Evolutionary conservation across 2,888 invertebrate genomes (phyloP), one percentile per base, ranked within the genome.

Genomic region (Linhomoeus sp.): DNA sequence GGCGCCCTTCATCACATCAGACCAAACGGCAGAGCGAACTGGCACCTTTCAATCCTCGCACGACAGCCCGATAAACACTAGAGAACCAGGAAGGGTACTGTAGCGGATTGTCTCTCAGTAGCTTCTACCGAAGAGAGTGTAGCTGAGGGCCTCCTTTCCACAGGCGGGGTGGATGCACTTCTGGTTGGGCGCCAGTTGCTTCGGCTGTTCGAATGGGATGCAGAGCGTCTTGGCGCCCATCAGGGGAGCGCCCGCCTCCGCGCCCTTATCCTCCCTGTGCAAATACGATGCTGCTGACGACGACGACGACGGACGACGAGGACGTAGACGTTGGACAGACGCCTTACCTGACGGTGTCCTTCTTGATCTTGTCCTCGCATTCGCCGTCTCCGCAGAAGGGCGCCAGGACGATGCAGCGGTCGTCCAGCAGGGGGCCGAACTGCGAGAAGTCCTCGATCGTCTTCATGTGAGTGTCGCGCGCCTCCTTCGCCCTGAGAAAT

Each of bases 161-260:
- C 97, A 99, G 46, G 70, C 72, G 0, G 87, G 85, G 68, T 86
- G 77, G 57, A 99, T 80, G 67, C 97, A 97, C 56, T 76, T 78
- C 2, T 66, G 64, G 14, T 71, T 63, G 7, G 72, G 64, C 17
- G 48, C 20, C 40, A 81, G 72, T 19, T 56, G 56, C 3, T 70
- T 63, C 0, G 83, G 81, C 61, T 86, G 94, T 43, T 82, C 75
- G 66, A 92, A 81, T 2, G 97, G 97, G 61, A 94, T 84, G 66
- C 97, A 99, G n/a, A 99, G 74, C 12, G 86, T 80, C 70, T 99
- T 99, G 9, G 97, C 97, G 38, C 97, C 97, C 92, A 97, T 97
- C 0, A 90, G 78, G 24, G 90, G 85, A 23, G 81, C 82, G 49
- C 83, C 85, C 45, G 78, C 74, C 50, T 70, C 70, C n/a, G n/a